Base-by-base conservation (phyloP, 2,888 invertebrate genomes). In the Eupithecia exiguata region DNA sequence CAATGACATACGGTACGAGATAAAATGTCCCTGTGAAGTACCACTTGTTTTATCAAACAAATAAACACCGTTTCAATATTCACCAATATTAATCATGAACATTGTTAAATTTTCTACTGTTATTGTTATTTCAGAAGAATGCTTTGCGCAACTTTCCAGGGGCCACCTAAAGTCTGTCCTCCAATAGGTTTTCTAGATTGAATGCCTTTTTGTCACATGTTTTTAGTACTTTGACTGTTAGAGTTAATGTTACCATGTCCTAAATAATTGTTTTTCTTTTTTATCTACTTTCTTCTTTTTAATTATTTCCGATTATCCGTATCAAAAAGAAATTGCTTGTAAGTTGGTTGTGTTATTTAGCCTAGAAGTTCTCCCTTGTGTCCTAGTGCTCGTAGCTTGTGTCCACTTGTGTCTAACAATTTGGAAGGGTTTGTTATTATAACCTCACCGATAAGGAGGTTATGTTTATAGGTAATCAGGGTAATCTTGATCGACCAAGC, bases 391-490 rank as follows among this genome's bases (percentile, higher is more conserved):
- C n/a, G n/a, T n/a, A n/a, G n/a, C n/a, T n/a, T n/a, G n/a, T n/a
- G n/a, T n/a, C n/a, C n/a, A n/a, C n/a, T n/a, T n/a, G n/a, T 6
- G 9, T 12, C 21, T 0, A 21, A 10, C 21, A 10, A 21, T 53
- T 53, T 53, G 7, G 9, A 35, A 62, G 38, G 36, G n/a, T 12
- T 36, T n/a, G 12, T 10, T 18, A 18, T n/a, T 9, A 65, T 36
- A n/a, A 65, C n/a, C n/a, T 38, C 36, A 2, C 36, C 12, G 12
- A 30, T 38, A 18, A 38, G 38, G 18, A 36, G 12, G n/a, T 65
- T 3, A 36, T 65, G 63, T 65, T 36, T n/a, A 65, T n/a, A 21
- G 63, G 63, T 65, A 38, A 66, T 66, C 43, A 43, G 21, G 40
- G 36, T 40, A 66, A 43, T 40, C 40, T 66, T 16, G 40, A 21